Evolutionary conservation across 1,140 invertebrate genomes (phyloP).

Genomic region (Phthorimaea operculella): DNA sequence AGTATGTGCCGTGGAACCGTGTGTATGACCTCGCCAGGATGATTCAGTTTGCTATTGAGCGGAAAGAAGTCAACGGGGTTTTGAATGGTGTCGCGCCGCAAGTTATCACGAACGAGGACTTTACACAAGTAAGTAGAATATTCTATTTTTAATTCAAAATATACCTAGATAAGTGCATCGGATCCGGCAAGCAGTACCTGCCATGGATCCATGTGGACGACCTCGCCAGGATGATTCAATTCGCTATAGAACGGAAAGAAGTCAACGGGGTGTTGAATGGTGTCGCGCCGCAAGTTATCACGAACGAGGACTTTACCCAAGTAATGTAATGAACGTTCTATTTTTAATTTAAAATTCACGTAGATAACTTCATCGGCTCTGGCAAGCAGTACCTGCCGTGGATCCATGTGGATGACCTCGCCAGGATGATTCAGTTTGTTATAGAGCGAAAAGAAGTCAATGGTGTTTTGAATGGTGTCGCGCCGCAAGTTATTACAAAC

Average conservation of each 20-base stretch:
- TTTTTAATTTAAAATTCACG: neutral
- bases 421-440: conserved; percentile 76
- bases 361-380: conserved; percentile 66
- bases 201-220: conserved; percentile 98
- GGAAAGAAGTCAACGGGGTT: no score
- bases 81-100: no score
- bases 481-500: conserved; percentile 87
- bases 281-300: conserved; percentile 83
- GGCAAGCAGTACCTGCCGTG: conserved; percentile 94
- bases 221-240: conserved; percentile 67
- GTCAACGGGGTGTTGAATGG: no score
- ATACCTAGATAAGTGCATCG: conserved; percentile 62
- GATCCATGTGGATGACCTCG: conserved; percentile 92
- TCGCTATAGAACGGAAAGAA: conserved; percentile 79
- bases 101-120: conserved; percentile 85
- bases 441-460: conserved; percentile 79
- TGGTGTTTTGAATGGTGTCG: conserved; percentile 89
- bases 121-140: no score
- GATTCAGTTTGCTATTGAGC: conserved; percentile 80
- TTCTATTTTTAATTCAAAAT: neutral
- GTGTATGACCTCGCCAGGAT: conserved; percentile 75
- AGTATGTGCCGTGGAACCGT: conserved; percentile 97
- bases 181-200: conserved; percentile 84
- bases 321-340: no score
- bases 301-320: conserved; percentile 89